Percentiles rank a stretch among this genome's conserved stretches.
Conservation (phyloP, 2,797 vertebrate species). For the Tarsius wallacei region DNA sequence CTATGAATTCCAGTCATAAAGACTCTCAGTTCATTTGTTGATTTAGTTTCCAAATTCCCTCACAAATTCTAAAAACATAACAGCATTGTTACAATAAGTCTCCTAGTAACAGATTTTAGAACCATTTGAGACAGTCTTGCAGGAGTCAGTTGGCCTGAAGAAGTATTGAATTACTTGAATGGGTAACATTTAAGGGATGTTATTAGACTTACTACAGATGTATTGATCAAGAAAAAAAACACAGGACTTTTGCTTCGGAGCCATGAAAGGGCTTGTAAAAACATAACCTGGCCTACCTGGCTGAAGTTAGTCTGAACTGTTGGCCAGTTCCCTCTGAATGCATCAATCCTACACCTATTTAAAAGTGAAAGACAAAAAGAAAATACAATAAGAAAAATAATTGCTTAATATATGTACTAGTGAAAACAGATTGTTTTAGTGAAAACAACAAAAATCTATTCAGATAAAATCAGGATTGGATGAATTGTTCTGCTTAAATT, state of each 20-base stretch:
- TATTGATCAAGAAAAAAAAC: neutral
- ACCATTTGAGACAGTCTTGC: neutral
- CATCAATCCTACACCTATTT: neutral
- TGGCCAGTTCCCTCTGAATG: neutral
- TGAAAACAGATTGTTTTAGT: neutral
- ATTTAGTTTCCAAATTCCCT: neutral
- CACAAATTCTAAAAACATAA: neutral
- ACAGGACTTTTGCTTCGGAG: neutral
- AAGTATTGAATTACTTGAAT: neutral
- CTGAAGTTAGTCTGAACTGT: neutral
- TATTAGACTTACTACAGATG: neutral
- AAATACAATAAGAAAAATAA: neutral
- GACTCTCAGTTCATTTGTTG: neutral
- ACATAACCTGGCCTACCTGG: neutral
- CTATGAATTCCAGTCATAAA: neutral
- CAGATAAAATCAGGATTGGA: neutral
- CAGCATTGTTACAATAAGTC: neutral
- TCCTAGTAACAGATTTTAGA: neutral
- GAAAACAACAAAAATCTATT: conserved; percentile 7
- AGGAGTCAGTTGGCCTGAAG: neutral
- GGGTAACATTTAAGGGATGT: neutral
- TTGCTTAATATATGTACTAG: neutral
- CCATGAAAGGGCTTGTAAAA: neutral
- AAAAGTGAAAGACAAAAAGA: neutral
- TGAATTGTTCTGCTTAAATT: neutral